phyloP scores from a whole-genome alignment of 2,888 invertebrate genomes.

The Oasisia sp. region DNA sequence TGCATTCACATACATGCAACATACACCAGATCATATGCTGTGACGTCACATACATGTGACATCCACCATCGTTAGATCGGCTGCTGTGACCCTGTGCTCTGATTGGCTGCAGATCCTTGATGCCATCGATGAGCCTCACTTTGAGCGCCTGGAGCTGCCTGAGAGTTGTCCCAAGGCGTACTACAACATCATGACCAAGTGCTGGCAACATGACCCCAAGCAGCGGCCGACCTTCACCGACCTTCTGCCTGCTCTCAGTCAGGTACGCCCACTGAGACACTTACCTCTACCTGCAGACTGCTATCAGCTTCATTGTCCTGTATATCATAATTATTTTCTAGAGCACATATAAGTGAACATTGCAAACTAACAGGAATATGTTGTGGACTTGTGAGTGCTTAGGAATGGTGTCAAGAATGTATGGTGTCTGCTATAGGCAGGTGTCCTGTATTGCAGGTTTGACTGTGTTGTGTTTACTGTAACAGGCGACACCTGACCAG shows the following conservation, averaged over 20 bases:
- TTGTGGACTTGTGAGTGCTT: too few relatives aligned
- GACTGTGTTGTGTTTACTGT: neutral
- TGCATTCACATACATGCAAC: too few relatives aligned
- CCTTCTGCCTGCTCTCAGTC: slow-evolving; percentile 80
- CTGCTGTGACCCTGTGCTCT: slow-evolving; percentile 17
- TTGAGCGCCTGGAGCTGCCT: slow-evolving; percentile 86
- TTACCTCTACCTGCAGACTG: too few relatives aligned
- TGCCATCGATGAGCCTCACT: slow-evolving; percentile 42
- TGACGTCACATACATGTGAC: neutral
- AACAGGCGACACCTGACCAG: slow-evolving; percentile 86
- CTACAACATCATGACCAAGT: slow-evolving; percentile 90
- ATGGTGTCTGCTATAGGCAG: too few relatives aligned
- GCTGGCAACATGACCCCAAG: slow-evolving; percentile 93
- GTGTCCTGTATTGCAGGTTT: neutral
- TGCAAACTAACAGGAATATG: too few relatives aligned
- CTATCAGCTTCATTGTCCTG: too few relatives aligned
- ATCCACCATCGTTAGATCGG: neutral
- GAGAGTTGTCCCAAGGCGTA: slow-evolving; percentile 95
- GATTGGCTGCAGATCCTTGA: slow-evolving; percentile 40
- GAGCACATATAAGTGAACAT: too few relatives aligned
- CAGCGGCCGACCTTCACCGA: slow-evolving; percentile 91
- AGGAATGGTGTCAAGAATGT: too few relatives aligned
- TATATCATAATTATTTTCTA: too few relatives aligned
- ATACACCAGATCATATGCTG: too few relatives aligned
- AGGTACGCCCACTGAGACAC: slow-evolving; percentile 65